Base-by-base conservation (phyloP, 2,797 vertebrate species). In the Thamnophis elegans region DNA sequence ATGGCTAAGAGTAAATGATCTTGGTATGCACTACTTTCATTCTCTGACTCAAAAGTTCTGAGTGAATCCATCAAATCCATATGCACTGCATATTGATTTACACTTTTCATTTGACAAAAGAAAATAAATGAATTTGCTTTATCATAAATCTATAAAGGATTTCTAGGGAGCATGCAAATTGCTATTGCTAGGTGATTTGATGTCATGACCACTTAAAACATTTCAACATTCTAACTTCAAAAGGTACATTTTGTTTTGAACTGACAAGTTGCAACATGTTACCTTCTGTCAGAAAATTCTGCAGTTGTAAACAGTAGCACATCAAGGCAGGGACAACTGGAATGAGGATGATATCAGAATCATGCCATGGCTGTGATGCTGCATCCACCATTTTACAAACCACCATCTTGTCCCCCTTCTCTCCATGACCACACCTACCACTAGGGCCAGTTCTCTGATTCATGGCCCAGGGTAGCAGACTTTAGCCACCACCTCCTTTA, bases 21-120 rank as follows among this genome's bases (percentile, higher is more conserved):
- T 32, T 10, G 68, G 6, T 53, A 58, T 55, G 73, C 12, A 55
- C 26, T 54, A 26, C 54, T 87, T 62, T 54, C 51, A 85, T 78
- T 54, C 28, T 51, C 32, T 87, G 22, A 60, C 47, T 92, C 65
- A 36, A 90, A 93, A 14, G 68, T 22, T 60, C 58, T 62, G 85
- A 89, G 55, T 88, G 85, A 53, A 54, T 85, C 42, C 85, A 68
- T 20, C 42, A 93, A 88, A 89, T 22, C 54, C 12, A 28, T 56
- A 82, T 32, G 22, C n/a, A 82, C 4, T 85, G 36, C 86, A 36
- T 89, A 94, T 91, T 87, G 88, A 10, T 82, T 78, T 87, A 82
- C 82, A 92, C 91, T 68, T 86, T 94, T 16, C 0, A 93, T 92
- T 85, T 91, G 62, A 54, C 87, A 94, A 89, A 62, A 91, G 25